A percentile compares a stretch with the other conserved stretches of the same genome.
Conservation (phyloP, 2,113 vertebrate genomes). For the Apodemus speciosus region DNA sequence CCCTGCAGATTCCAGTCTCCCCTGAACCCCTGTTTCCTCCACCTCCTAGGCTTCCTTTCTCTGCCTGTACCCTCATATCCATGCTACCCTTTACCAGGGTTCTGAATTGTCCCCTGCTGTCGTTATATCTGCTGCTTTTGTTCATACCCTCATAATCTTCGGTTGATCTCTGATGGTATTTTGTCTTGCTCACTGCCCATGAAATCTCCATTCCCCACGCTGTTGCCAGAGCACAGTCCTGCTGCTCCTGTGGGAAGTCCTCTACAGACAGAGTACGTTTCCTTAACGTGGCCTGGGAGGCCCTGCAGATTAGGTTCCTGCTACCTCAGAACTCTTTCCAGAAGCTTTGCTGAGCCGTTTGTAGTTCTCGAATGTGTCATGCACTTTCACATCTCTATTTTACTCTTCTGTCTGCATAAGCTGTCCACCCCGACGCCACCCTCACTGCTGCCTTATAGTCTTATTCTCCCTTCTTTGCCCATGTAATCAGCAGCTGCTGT, state of each 20-base stretch:
- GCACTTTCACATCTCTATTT: slow-evolving; percentile 40
- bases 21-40: neutral
- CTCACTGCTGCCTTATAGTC: neutral
- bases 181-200: neutral
- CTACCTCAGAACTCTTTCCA: neutral
- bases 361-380: neutral
- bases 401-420: slow-evolving; percentile 54
- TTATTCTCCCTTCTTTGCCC: neutral
- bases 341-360: neutral
- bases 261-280: neutral
- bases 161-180: neutral
- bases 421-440: neutral
- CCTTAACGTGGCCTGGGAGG: neutral
- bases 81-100: neutral
- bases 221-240: neutral
- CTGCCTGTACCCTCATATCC: neutral
- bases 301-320: neutral
- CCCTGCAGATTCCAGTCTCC: neutral
- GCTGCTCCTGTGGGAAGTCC: neutral
- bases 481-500: neutral
- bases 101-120: neutral
- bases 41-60: neutral
- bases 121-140: neutral
- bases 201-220: neutral
- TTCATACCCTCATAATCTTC: neutral